These are phyloP conservation scores for Lydus trimaculatus DNA, from an alignment of 2,888 invertebrate species.

Conservation along the genomic window DNA sequence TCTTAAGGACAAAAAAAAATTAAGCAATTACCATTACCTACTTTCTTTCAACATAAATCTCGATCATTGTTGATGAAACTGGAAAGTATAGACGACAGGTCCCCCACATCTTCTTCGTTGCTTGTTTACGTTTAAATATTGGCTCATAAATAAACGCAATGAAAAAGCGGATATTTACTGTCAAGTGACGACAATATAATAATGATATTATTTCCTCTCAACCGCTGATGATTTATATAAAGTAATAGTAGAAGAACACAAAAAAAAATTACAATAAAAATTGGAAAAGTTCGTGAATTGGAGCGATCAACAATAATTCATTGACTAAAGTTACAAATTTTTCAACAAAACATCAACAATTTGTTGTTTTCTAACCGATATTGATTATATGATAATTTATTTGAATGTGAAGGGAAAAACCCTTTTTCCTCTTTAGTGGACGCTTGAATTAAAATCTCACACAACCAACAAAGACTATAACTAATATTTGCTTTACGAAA, in stretches of 20 bases:
- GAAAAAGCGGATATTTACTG: constrained; percentile 53
- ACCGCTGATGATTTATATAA: constrained; percentile 54
- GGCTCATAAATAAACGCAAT: constrained; percentile 58
- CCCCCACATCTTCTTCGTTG: neutral
- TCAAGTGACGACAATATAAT: constrained; percentile 54
- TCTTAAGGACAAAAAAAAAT: neutral
- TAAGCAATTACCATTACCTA: neutral
- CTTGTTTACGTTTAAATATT: constrained; percentile 55
- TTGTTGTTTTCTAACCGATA: neutral
- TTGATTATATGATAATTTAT: constrained; percentile 2
- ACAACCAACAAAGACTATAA: constrained; percentile 16
- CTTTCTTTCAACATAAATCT: neutral
- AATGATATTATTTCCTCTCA: constrained; percentile 57
- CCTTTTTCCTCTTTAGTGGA: neutral
- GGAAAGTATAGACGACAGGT: neutral
- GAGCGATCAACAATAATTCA: constrained; percentile 6
- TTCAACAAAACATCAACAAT: neutral
- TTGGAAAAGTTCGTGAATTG: constrained; percentile 46
- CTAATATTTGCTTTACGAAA: constrained; percentile 42
- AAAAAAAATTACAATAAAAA: constrained; percentile 50
- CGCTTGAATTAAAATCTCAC: constrained; percentile 2
- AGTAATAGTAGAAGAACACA: no score
- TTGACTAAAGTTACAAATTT: neutral
- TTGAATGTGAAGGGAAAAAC: neutral
- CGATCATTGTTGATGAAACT: neutral